phyloP scores from a whole-genome alignment of 1,140 invertebrate species.

The Hyles euphorbiae region DNA sequence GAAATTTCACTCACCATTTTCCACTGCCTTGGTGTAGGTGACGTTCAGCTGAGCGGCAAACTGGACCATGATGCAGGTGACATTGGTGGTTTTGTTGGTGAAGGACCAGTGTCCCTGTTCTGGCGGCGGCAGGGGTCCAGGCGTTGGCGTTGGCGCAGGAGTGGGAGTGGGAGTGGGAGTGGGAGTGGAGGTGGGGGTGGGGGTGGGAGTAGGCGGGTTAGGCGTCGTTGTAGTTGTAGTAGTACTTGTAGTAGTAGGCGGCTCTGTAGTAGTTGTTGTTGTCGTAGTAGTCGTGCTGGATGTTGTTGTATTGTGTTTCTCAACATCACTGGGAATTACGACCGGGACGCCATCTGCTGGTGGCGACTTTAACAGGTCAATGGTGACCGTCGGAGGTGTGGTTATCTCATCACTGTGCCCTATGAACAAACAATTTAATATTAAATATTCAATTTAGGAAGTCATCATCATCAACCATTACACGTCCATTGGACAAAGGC shows the following conservation, averaged over 20 bases:
- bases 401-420: neutral
- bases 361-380: neutral
- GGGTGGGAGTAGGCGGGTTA: constrained; percentile 29
- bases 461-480: too few species aligned
- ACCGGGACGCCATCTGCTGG: too few species aligned
- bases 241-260: constrained; percentile 33
- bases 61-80: constrained; percentile 77
- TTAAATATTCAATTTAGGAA: too few species aligned
- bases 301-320: constrained; percentile 31
- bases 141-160: constrained; percentile 43
- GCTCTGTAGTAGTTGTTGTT: constrained; percentile 29
- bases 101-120: constrained; percentile 74
- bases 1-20: constrained; percentile 12
- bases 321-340: too few species aligned
- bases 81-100: constrained; percentile 49
- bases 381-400: neutral
- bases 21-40: constrained; percentile 65
- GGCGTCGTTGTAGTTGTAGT: constrained; percentile 38
- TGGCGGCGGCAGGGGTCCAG: constrained; percentile 66
- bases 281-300: constrained; percentile 27
- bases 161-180: constrained; percentile 48
- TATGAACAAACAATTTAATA: neutral
- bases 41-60: constrained; percentile 80
- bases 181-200: constrained; percentile 38
- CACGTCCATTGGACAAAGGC: too few species aligned